These are phyloP conservation scores for Sesamia nonagrioides DNA, from an alignment of 1,140 invertebrate genomes.

Conservation along the genomic window DNA sequence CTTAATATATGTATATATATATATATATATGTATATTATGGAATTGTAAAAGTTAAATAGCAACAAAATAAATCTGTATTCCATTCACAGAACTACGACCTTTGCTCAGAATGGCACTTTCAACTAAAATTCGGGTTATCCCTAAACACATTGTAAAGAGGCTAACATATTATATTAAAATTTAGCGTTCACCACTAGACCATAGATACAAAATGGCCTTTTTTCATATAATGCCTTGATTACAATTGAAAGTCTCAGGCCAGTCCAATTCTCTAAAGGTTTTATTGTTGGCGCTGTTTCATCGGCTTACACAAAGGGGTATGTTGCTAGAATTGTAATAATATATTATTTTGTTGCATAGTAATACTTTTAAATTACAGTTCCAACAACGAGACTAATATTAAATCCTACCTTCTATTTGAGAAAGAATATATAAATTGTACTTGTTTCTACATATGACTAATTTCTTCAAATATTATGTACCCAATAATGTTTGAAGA, in stretches of 20 bases:
- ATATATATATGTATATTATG: not conserved
- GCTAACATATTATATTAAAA: slow-evolving; percentile 26
- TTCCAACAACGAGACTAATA: not conserved
- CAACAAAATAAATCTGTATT: slow-evolving; percentile 18
- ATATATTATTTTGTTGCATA: slow-evolving; percentile 16
- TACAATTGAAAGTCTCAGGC: slow-evolving; percentile 18
- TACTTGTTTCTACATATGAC: too few relatives aligned
- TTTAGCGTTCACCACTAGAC: not conserved
- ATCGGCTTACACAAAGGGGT: slow-evolving; percentile 14
- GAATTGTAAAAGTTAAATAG: slow-evolving; percentile 6
- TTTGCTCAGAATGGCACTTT: not conserved
- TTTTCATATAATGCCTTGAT: slow-evolving; percentile 24
- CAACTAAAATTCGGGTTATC: slow-evolving; percentile 24
- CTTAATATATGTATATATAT: too few relatives aligned
- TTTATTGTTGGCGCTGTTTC: slow-evolving; percentile 14
- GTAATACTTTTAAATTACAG: slow-evolving; percentile 21
- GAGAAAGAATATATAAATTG: not conserved
- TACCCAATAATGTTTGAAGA: too few relatives aligned
- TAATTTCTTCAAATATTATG: too few relatives aligned
- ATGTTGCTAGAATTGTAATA: slow-evolving; percentile 21
- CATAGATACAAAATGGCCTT: slow-evolving; percentile 17
- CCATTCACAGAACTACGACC: not conserved
- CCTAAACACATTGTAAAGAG: slow-evolving; percentile 14
- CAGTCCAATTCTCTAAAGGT: slow-evolving; percentile 29
- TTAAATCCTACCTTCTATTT: slow-evolving; percentile 12